These are phyloP conservation scores for Diabrotica virgifera DNA, from an alignment of 1,140 invertebrate species.

Conservation along the genomic window DNA sequence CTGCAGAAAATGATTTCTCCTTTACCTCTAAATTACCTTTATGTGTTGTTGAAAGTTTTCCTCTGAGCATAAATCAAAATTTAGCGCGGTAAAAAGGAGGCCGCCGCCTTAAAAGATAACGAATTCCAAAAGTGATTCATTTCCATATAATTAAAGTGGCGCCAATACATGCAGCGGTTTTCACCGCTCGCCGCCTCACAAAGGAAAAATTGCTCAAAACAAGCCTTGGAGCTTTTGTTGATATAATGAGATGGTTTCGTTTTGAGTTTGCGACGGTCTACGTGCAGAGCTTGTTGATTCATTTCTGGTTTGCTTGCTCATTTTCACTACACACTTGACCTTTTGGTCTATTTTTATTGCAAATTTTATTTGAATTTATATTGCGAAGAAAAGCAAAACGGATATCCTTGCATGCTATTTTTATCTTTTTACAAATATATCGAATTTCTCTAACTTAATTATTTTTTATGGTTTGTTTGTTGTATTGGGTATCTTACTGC, in stretches of 20 bases:
- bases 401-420: no score
- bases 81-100: slow-evolving; percentile 21
- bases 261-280: neutral
- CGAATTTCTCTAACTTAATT: no score
- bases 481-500: no score
- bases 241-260: neutral
- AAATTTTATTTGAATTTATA: no score
- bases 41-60: slow-evolving; percentile 19
- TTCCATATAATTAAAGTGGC: slow-evolving; percentile 32
- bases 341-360: neutral
- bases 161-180: slow-evolving; percentile 19
- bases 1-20: slow-evolving; percentile 16
- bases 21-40: slow-evolving; percentile 19
- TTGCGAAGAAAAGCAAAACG: no score
- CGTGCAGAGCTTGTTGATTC: neutral
- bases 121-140: slow-evolving; percentile 29
- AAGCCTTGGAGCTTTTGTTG: neutral
- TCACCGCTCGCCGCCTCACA: neutral
- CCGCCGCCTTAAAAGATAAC: slow-evolving; percentile 22
- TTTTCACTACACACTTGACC: neutral
- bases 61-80: slow-evolving; percentile 27
- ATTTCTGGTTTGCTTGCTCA: neutral
- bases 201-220: neutral
- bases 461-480: no score
- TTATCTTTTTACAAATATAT: no score